These are phyloP conservation scores for Coenonympha arcania DNA, from an alignment of 2,888 invertebrate species.

Conservation along the genomic window DNA sequence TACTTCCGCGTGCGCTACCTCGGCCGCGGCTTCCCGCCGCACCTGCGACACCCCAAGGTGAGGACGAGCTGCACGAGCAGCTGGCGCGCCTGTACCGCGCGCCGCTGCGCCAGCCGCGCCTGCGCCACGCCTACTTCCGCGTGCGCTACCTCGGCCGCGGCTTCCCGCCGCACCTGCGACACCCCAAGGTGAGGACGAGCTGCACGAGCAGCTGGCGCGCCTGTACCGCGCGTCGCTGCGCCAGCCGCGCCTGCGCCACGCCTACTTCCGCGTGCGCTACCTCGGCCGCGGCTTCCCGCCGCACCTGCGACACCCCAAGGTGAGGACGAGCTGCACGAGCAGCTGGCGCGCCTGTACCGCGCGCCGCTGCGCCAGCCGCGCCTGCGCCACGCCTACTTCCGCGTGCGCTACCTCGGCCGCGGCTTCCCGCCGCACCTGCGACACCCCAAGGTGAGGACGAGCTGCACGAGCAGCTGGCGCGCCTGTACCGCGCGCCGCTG, in stretches of 20 bases:
- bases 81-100: constrained; percentile 79
- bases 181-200: constrained; percentile 33
- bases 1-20: constrained; percentile 94
- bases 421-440: constrained; percentile 82
- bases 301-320: constrained; percentile 35
- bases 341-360: constrained; percentile 81
- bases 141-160: constrained; percentile 94
- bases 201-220: constrained; percentile 78
- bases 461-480: constrained; percentile 77
- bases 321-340: constrained; percentile 41
- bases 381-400: constrained; percentile 77
- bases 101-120: constrained; percentile 26
- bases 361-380: constrained; percentile 25
- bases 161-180: constrained; percentile 78
- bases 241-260: constrained; percentile 41
- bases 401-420: constrained; percentile 92
- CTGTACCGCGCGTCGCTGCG: constrained; percentile 63
- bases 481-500: constrained; percentile 66
- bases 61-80: constrained; percentile 57
- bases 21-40: constrained; percentile 88
- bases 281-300: constrained; percentile 92
- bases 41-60: constrained; percentile 37
- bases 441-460: constrained; percentile 34
- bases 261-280: constrained; percentile 92
- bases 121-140: constrained; percentile 80